Percentiles rank a stretch among this genome's conserved stretches.
Evolutionary conservation across 2,888 invertebrate genomes (phyloP).

Genomic region (Thera britannica): DNA sequence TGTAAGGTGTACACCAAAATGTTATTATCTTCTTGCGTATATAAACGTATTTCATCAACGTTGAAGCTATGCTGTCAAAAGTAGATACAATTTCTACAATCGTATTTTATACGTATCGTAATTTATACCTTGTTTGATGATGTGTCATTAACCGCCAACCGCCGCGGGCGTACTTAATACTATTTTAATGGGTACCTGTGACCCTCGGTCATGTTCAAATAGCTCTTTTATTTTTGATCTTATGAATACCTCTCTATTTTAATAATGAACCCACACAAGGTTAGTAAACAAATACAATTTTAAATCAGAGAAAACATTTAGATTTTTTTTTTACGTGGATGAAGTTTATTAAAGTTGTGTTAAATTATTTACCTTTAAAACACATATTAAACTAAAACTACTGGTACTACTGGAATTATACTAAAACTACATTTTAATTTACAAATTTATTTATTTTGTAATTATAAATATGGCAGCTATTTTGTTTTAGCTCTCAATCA

Average conservation of each 20-base stretch:
- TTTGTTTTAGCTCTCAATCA: not conserved
- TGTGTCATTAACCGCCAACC: conserved; percentile 55
- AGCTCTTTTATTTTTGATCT: conserved; percentile 21
- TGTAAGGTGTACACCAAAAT: too few relatives aligned
- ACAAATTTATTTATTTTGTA: too few relatives aligned
- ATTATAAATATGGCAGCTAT: not conserved
- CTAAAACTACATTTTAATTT: too few relatives aligned
- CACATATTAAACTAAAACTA: too few relatives aligned
- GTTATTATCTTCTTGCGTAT: too few relatives aligned
- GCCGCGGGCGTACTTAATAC: conserved; percentile 61
- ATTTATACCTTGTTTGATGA: conserved; percentile 59
- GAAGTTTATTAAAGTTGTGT: too few relatives aligned
- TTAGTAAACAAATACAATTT: not conserved
- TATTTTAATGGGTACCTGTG: conserved; percentile 60
- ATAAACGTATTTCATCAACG: not conserved
- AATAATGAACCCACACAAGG: conserved; percentile 3
- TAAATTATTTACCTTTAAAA: too few relatives aligned
- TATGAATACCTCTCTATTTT: conserved; percentile 13
- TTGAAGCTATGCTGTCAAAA: not conserved
- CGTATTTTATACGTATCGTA: conserved; percentile 51
- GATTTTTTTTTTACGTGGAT: too few relatives aligned
- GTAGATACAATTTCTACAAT: conserved; percentile 11
- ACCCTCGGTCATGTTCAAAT: conserved; percentile 31
- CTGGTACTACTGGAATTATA: too few relatives aligned
- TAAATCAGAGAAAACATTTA: too few relatives aligned